These are phyloP conservation scores for Ceryle rudis DNA, from an alignment of 2,797 vertebrate species.

Conservation along the genomic window DNA sequence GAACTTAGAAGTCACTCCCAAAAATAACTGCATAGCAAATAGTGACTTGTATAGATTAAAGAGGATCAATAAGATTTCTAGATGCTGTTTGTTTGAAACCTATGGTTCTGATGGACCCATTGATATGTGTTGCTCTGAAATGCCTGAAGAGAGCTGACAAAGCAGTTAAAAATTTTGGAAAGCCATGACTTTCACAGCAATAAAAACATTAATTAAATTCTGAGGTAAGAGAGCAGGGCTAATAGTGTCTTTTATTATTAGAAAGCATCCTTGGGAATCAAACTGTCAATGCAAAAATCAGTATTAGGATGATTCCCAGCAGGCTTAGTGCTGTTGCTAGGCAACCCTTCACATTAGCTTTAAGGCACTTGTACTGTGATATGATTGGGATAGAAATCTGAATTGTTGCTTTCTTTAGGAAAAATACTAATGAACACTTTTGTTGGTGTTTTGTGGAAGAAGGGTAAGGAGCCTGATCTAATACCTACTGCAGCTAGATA, in stretches of 20 bases:
- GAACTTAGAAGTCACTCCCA: neutral
- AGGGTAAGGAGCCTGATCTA: neutral
- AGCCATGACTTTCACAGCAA: neutral
- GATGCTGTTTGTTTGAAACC: neutral
- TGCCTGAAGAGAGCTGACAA: neutral
- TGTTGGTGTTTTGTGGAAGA: neutral
- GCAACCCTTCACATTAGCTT: conserved; percentile 31
- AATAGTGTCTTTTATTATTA: neutral
- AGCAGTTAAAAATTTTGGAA: neutral
- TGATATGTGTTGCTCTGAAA: neutral
- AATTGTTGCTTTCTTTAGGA: neutral
- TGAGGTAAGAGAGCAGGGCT: neutral
- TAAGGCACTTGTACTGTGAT: neutral
- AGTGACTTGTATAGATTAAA: neutral
- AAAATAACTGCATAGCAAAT: neutral
- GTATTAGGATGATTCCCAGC: conserved; percentile 28
- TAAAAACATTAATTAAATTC: conserved; percentile 14
- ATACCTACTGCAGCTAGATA: neutral
- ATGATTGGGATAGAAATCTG: neutral
- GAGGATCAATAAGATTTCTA: neutral
- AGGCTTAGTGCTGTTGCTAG: conserved; percentile 36
- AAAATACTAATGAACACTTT: neutral
- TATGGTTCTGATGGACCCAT: neutral
- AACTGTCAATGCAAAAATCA: neutral
- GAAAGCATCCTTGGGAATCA: neutral